Percentiles rank a stretch among this genome's conserved stretches.
Conservation (phyloP, 1,140 invertebrate genomes). For the Sarcophaga peregrina region DNA sequence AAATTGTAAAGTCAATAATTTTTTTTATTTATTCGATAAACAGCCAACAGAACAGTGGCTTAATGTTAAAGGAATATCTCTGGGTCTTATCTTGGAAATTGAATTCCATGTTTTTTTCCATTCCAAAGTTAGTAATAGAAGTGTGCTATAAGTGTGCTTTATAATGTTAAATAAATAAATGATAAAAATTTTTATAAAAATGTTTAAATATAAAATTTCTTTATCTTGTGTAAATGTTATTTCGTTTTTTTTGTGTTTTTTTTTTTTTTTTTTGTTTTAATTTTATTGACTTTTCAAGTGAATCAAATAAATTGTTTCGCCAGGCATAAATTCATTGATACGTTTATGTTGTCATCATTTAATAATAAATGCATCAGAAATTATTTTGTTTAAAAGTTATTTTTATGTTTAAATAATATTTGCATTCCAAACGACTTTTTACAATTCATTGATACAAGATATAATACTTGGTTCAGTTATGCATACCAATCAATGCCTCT, state of each 20-base stretch:
- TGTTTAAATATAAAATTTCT: not conserved
- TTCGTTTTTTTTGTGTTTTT: no score
- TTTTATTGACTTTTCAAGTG: conserved; percentile 5
- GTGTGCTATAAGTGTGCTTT: conserved; percentile 21
- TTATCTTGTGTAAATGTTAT: not conserved
- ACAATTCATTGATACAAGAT: not conserved
- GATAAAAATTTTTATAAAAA: not conserved
- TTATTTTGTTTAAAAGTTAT: not conserved
- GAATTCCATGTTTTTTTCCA: not conserved
- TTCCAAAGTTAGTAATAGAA: not conserved
- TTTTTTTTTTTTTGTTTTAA: no score
- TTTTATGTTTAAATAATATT: not conserved
- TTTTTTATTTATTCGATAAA: not conserved
- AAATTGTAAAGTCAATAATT: not conserved
- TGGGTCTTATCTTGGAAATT: conserved; percentile 12
- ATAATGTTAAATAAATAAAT: not conserved
- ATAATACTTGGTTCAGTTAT: no score
- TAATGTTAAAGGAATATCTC: not conserved
- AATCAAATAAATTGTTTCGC: not conserved
- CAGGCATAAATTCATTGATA: not conserved
- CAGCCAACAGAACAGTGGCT: conserved; percentile 9
- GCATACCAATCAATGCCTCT: no score
- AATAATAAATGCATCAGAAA: not conserved
- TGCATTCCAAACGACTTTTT: conserved; percentile 5
- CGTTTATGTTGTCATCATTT: not conserved